Base-by-base conservation (phyloP, 2,797 vertebrate species). In the Hydrocynus forskahlii region DNA sequence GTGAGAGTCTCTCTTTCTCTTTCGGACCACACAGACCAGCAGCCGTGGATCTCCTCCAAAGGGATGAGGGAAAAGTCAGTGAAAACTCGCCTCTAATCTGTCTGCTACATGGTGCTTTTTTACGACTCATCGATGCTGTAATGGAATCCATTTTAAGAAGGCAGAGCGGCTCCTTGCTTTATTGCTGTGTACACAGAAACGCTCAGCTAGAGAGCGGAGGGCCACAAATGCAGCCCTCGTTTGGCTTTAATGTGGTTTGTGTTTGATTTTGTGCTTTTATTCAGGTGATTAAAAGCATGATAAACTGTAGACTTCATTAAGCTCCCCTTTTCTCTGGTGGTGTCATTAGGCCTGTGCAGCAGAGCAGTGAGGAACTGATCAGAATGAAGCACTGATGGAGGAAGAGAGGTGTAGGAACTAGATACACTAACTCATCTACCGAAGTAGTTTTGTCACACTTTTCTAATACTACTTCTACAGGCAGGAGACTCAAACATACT, bases 221-320 rank as follows among this genome's bases (percentile, higher is more conserved):
- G 19, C 8, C 45, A 10, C 62, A 66, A 57, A 19, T 4, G 13
- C 25, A 55, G 57, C 7, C 91, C 86, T 91, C 83, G 89, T 92
- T 91, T 88, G 85, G 81, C 83, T 89, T 84, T 87, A 88, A 89
- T 89, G 86, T 85, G 87, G 83, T 90, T 89, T 88, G 85, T 63
- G 13, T 84, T 88, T 68, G 48, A 50, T 43, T 67, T 63, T 43
- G 9, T 40, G 62, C 54, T 67, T 60, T 52, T 59, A 86, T 86
- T 84, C 84, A 79, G 81, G 75, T 83, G 68, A 82, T 68, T 79
- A 81, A 85, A 88, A 84, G 82, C 84, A 77, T 87, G 87, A 91
- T 89, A 80, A 87, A 90, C 85, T 87, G 82, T 5, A 74, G 74
- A 78, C 82, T n/a, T 60, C 70, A 76, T 76, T 74, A 64, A 63